Evolutionary conservation across 2,888 invertebrate genomes (phyloP), one percentile per base, ranked within the genome.

Genomic region (Campaea margaritaria): DNA sequence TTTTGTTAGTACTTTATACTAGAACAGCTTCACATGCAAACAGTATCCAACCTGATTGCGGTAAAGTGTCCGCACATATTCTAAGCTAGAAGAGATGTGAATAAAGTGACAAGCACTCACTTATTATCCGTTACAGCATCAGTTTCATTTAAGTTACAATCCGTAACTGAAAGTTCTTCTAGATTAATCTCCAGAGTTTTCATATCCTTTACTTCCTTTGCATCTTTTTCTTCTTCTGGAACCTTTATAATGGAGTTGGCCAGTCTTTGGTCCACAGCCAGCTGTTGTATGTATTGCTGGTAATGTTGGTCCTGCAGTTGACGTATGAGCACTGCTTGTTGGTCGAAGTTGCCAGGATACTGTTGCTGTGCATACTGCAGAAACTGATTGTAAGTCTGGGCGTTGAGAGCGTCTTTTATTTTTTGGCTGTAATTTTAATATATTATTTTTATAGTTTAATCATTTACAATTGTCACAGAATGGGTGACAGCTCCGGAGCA

Each of bases 251-350:
- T 86, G 0, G 87, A 84, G 63, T 87, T 89, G 4, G 89, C 87
- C 21, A 91, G 78, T 62, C 90, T 71, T 58, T 89, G 82, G 62
- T 91, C 89, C 0, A 93, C 91, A 0, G 95, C 96, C 39, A 99
- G 91, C 85, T 99, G 99, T 76, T 99, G 97, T 95, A 99, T 98
- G 85, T 99, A 99, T 81, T 99, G 99, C 82, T 99, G 98, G 84
- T 99, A 99, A 87, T 99, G 99, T 79, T 99, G 99, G 74, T 99
- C 99, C 89, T 99, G 99, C 45, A 99, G 91, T 82, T 99, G 99
- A 56, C 96, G 94, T 58, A 99, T 97, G 27, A 99, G 93, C 42
- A 97, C 95, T 0, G 97, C 98, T 93, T 99, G 99, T 93, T 99
- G 96, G 72, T 96, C 96, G 0, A 95, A 96, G 83, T 96, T 96